Base-by-base conservation (phyloP, 2,888 invertebrate species). In the Leuctra nigra region DNA sequence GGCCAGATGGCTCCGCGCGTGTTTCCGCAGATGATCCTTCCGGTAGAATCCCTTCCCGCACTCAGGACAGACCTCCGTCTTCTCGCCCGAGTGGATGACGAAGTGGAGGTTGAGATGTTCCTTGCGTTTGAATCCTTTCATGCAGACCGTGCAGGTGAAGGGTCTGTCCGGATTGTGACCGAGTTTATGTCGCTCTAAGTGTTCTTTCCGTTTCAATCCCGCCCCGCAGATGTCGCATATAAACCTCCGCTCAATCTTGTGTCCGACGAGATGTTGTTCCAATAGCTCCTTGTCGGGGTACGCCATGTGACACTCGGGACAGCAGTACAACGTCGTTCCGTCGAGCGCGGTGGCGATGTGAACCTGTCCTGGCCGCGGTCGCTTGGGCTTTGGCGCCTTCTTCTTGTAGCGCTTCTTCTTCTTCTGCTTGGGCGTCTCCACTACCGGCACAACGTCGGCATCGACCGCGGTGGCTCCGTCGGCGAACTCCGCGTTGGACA, bases 71-170 rank as follows among this genome's bases (percentile, higher is more conserved):
- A 86, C 82, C 70, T 89, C 87, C 4, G 86, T 87, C 73, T 89
- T 89, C 69, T 87, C 84, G 33, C 89, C 89, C 55, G 87, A 87
- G 74, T 90, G 90, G 69, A 89, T 90, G 64, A 89, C 87, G 64
- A 84, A 84, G 73, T 90, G 90, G 61, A 89, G 77, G 71, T 87
- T 88, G 66, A 90, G 78, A 66, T 90, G 89, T 68, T 90, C 89
- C 69, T 87, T 84, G 57, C 89, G 78, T 70, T 89, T 88, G 73
- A 88, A 88, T 54, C 66, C 85, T 71, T 88, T 88, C 72, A 82
- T 78, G 67, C 88, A 88, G 38, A 87, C 82, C 48, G 82, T 80
- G 73, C 88, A 88, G 39, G 86, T 84, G 68, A 84, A 87, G 36
- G 88, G 88, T 66, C 87, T 75, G 69, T 88, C 88, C 0, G 87